Conservation (phyloP, 2,888 invertebrate genomes). For the Aelia acuminata region DNA sequence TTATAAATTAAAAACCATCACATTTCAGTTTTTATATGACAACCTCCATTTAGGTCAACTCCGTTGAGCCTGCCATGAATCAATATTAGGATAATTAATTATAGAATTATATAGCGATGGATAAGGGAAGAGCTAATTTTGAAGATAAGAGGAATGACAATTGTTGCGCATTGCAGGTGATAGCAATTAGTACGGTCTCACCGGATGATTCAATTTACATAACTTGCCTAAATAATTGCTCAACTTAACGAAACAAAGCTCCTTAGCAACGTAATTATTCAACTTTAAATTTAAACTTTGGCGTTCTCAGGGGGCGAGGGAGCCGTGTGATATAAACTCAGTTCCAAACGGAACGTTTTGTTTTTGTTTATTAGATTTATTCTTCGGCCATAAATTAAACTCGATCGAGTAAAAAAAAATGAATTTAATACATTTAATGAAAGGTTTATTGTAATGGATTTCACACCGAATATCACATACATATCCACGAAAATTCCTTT, state of each 20-base stretch:
- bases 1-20: no score
- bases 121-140: background rate
- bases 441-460: no score
- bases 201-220: slow-evolving; percentile 22
- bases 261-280: slow-evolving; percentile 37
- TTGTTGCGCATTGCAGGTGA: background rate
- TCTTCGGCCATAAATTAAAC: background rate
- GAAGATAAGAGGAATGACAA: background rate
- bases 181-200: slow-evolving; percentile 5
- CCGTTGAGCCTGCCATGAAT: no score
- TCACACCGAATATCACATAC: no score
- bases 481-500: no score
- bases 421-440: no score
- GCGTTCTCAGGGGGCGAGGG: background rate
- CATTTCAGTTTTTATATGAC: no score
- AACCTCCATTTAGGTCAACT: no score
- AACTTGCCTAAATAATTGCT: slow-evolving; percentile 17
- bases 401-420: background rate
- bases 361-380: background rate
- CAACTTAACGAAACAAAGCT: slow-evolving; percentile 19
- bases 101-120: no score
- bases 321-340: background rate
- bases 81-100: no score
- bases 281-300: slow-evolving; percentile 38
- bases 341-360: background rate